phyloP scores from a whole-genome alignment of 37 sponge, comb jelly and placozoan genomes.

The Theonella swinhoei region DNA sequence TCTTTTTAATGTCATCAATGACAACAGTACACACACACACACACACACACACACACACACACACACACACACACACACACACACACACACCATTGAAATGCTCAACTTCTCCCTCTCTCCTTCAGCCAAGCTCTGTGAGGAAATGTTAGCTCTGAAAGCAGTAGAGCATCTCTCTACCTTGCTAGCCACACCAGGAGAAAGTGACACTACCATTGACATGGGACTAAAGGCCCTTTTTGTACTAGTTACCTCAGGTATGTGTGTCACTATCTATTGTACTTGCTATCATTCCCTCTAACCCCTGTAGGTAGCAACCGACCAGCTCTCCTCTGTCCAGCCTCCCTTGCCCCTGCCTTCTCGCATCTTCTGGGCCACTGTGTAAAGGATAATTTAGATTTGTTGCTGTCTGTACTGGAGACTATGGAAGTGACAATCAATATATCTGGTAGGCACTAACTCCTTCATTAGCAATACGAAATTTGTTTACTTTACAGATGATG shows the following conservation, averaged over 20 bases:
- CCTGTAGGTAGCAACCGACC: not conserved
- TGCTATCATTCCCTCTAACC: not conserved
- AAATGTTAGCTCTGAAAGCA: constrained; percentile 11
- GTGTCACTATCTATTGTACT: not conserved
- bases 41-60: no score
- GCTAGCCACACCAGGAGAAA: not conserved
- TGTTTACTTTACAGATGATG: constrained; percentile 16
- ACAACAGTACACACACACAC: constrained; percentile 70
- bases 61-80: no score
- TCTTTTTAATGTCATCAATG: constrained; percentile 41
- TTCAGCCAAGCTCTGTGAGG: constrained; percentile 43
- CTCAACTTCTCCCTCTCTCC: not conserved
- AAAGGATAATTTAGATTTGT: not conserved
- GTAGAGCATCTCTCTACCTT: constrained; percentile 3
- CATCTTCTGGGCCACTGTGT: not conserved
- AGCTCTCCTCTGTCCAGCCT: not conserved
- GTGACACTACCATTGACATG: constrained; percentile 32
- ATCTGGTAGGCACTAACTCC: not conserved
- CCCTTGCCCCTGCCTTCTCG: not conserved
- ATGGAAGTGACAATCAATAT: not conserved
- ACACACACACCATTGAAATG: not conserved
- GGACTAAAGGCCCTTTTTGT: constrained; percentile 34
- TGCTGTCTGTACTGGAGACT: constrained; percentile 7
- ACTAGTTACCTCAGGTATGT: constrained; percentile 29
- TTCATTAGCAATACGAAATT: not conserved